Evolutionary conservation across 2,113 vertebrate genomes (phyloP), one percentile per base, ranked within the genome.

Genomic region (Cricetomys ansorgei): DNA sequence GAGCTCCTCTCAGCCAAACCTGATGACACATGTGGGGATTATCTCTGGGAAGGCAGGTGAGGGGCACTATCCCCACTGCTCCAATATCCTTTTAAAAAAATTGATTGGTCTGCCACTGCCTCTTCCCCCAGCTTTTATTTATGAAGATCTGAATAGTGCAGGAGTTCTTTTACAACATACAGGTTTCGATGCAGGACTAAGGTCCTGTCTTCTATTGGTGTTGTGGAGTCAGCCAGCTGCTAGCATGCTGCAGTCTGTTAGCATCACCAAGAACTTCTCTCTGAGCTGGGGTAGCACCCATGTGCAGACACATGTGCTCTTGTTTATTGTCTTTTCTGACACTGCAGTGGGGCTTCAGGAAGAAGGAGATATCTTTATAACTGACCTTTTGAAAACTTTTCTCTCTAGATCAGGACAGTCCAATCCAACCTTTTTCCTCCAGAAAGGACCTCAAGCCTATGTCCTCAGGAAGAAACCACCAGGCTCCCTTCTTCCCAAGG

Each of bases 381-480:
- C 10, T 79, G 73, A 85, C 37, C 31, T 84, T 95, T 95, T 62
- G 89, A 93, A 92, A 95, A 89, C 93, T 1, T 12, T 96, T 69
- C 89, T 92, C 77, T 89, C 13, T 98, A 99, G 99, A 72, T 97
- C 96, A 72, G 99, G 99, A 19, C 99, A 99, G 92, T 99, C 99
- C 73, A 99, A 99, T 92, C 99, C 99, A 90, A 99, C 99, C 4
- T 99, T 99, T 97, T 98, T 99, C 53, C 98, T 99, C 88, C 98
- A 99, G 97, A 99, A 99, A n/a, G 98, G 98, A 21, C 91, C 94
- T 43, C 97, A 94, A 70, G 97, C 97, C 23, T 99, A 99, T 77
- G 99, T 99, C 31, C 99, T 99, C 53, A 99, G 99, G 94, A 99
- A 99, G 98, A 99, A 99, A 86, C 99, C 99, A 9, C 98, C 99